Evolutionary conservation across 35 echinoderm and acorn worm genomes (phyloP), one percentile per base, ranked within the genome.

Genomic region (Patiria miniata): DNA sequence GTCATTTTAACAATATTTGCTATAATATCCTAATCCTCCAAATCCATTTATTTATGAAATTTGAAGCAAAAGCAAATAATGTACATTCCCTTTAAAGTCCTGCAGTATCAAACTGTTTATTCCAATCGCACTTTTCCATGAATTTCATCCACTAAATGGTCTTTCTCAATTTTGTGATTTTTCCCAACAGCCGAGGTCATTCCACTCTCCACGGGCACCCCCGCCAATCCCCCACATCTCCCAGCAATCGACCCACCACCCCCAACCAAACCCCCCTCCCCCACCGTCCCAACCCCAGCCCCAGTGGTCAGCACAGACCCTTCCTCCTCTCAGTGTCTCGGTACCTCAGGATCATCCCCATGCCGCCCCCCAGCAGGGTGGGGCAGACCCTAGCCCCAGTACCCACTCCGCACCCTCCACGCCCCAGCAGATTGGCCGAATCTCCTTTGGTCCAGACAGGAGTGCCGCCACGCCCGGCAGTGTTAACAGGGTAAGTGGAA

Each of bases 391-490:
- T 1, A 73, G 65, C 65, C 8, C 36, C 8, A 42, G 39, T 37
- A 51, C 19, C 76, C 39, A 44, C 65, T 73, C 28, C 30, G 40
- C 77, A 37, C 54, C 78, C 18, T 29, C 23, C 18, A 86, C 83
- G 40, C 76, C 87, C 8, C 80, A 88, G 39, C 88, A 76, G 68
- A 59, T 73, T 39, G 34, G 79, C 7, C 87, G 89, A 56, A 95
- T 95, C 79, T 85, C 68, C 37, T 95, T 95, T 84, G 89, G 93
- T 14, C 93, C 93, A 51, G 93, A 73, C 34, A 73, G 65, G 26
- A 73, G 29, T 23, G 29, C 65, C 8, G 29, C 65, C 65, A 73
- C 65, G 30, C 85, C 85, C 8, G 38, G 68, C 2, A 79, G 85
- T 56, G 23, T 77, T 10, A 73, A 30, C 8, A 78, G 85, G 50